Conservation (phyloP, 1,140 invertebrate species). For the Matsumurasca onukii region DNA sequence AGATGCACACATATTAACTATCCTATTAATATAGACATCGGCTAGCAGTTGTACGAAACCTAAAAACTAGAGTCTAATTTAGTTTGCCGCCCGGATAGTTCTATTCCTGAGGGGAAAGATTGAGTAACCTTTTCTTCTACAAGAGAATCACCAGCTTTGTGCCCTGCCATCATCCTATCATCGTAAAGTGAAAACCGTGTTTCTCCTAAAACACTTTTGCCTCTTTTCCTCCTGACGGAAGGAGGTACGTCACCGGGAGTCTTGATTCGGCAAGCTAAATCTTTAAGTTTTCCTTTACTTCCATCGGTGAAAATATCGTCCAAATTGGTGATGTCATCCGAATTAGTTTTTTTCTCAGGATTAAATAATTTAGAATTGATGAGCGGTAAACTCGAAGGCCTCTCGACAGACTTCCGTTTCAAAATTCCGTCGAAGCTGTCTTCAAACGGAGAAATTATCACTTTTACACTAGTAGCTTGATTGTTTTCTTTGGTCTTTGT, state of each 20-base stretch:
- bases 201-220: constrained; percentile 49
- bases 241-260: constrained; percentile 79
- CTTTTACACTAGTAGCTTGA: constrained; percentile 47
- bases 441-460: constrained; percentile 44
- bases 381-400: constrained; percentile 48
- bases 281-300: constrained; percentile 61
- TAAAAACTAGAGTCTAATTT: constrained; percentile 20
- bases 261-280: constrained; percentile 73
- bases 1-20: no score
- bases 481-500: constrained; percentile 38
- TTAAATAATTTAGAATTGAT: constrained; percentile 43
- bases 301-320: constrained; percentile 63
- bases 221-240: constrained; percentile 64
- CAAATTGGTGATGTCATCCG: constrained; percentile 58
- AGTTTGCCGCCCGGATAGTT: constrained; percentile 12
- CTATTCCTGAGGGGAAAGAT: constrained; percentile 10
- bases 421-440: constrained; percentile 35
- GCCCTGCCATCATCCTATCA: constrained; percentile 73
- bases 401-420: constrained; percentile 39
- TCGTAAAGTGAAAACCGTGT: constrained; percentile 79
- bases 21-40: no score
- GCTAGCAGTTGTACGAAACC: background rate
- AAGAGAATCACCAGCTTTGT: background rate
- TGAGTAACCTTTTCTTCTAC: constrained; percentile 1
- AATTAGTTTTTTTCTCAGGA: constrained; percentile 40